Percentiles rank a stretch among this genome's conserved stretches.
Conservation (phyloP, 1,140 invertebrate species). For the Lordiphosa stackelbergi region DNA sequence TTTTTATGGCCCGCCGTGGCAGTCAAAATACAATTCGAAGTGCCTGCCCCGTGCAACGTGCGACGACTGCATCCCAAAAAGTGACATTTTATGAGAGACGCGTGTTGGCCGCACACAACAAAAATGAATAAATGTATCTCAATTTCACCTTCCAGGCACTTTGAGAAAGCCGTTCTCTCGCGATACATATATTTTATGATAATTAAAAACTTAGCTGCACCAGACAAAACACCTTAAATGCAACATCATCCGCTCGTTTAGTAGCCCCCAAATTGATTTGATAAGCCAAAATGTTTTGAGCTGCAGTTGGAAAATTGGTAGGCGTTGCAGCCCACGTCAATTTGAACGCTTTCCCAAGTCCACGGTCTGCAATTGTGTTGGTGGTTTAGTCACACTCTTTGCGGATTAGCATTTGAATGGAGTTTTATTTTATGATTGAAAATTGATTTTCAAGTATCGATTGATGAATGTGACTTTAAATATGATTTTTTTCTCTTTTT, state of each 20-base stretch:
- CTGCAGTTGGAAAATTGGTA: slow-evolving; percentile 45
- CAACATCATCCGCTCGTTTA: slow-evolving; percentile 24
- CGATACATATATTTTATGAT: slow-evolving; percentile 46
- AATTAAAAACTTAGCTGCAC: slow-evolving; percentile 55
- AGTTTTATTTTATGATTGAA: too few relatives aligned
- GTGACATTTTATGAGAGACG: slow-evolving; percentile 54
- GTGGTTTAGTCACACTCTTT: too few relatives aligned
- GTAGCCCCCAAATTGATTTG: slow-evolving; percentile 48
- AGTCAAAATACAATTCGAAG: slow-evolving; percentile 61
- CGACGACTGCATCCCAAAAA: slow-evolving; percentile 17
- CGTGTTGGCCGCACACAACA: slow-evolving; percentile 52
- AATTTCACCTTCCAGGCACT: slow-evolving; percentile 33
- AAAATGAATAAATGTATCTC: slow-evolving; percentile 68
- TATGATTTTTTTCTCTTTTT: too few relatives aligned
- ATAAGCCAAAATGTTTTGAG: slow-evolving; percentile 52
- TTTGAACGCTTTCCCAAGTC: slow-evolving; percentile 41
- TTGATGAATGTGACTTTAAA: too few relatives aligned
- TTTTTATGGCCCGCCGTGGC: slow-evolving; percentile 55
- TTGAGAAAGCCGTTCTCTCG: slow-evolving; percentile 51
- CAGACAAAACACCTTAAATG: slow-evolving; percentile 39
- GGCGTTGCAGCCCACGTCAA: slow-evolving; percentile 53
- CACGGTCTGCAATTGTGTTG: too few relatives aligned
- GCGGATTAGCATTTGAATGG: too few relatives aligned
- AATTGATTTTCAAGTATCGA: too few relatives aligned
- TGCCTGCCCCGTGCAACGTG: slow-evolving; percentile 8